Evolutionary conservation across 2,888 invertebrate genomes (phyloP).

Genomic region (Stenolophus ochropezus): DNA sequence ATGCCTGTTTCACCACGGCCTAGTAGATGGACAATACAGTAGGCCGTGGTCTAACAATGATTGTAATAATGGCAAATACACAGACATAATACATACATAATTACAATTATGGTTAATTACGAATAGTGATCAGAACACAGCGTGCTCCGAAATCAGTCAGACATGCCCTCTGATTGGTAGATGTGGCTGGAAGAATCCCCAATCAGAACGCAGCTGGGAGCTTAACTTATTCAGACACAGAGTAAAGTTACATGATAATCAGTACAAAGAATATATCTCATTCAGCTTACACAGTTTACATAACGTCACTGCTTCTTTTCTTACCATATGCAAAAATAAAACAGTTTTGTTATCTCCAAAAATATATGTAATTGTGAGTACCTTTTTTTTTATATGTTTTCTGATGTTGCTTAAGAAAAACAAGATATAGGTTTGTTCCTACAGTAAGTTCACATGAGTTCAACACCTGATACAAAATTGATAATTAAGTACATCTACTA

Average conservation of each 20-base stretch:
- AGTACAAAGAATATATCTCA: slow-evolving; percentile 57
- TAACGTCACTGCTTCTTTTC: slow-evolving; percentile 2
- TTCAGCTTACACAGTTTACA: slow-evolving; percentile 43
- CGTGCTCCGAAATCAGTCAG: slow-evolving; percentile 62
- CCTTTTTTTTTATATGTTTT: slow-evolving; percentile 52
- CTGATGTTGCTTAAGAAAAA: slow-evolving; percentile 6
- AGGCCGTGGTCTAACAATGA: slow-evolving; percentile 48
- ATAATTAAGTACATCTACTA: too few relatives aligned
- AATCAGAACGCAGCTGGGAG: slow-evolving; percentile 78
- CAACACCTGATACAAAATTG: too few relatives aligned
- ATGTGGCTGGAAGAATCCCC: slow-evolving; percentile 85
- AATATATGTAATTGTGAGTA: slow-evolving; percentile 60
- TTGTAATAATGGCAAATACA: slow-evolving; percentile 60
- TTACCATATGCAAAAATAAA: slow-evolving; percentile 48
- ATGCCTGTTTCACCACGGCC: slow-evolving; percentile 50
- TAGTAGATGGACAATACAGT: background rate
- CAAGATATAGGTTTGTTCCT: too few relatives aligned
- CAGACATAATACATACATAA: slow-evolving; percentile 68
- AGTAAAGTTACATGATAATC: slow-evolving; percentile 40
- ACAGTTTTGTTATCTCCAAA: slow-evolving; percentile 43
- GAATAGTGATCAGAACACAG: slow-evolving; percentile 23
- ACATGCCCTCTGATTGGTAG: slow-evolving; percentile 78
- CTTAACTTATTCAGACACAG: slow-evolving; percentile 38
- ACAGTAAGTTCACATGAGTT: too few relatives aligned
- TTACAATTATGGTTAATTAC: slow-evolving; percentile 66